phyloP scores from a whole-genome alignment of 2,113 vertebrate genomes.

The Nettapus auritus region DNA sequence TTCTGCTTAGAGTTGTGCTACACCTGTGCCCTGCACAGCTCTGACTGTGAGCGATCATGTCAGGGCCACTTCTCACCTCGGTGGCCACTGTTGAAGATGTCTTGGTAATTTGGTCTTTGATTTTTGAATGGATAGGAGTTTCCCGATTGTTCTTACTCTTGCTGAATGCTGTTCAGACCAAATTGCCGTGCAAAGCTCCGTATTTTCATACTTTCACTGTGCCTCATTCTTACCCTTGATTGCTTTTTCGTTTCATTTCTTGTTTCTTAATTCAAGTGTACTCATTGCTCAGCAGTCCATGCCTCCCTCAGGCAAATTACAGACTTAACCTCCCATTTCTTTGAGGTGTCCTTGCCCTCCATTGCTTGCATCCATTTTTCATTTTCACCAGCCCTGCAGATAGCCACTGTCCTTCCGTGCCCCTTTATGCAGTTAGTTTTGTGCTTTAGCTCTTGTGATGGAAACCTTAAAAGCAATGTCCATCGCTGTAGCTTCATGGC shows the following conservation, averaged over 20 bases:
- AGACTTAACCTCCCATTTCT: constrained; percentile 11
- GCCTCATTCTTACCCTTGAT: constrained; percentile 6
- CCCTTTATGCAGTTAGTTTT: not conserved
- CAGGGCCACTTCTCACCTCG: not conserved
- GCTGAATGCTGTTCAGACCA: not conserved
- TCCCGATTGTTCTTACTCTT: not conserved
- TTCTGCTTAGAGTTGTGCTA: not conserved
- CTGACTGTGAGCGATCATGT: not conserved
- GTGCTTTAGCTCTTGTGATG: not conserved
- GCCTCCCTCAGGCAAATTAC: not conserved
- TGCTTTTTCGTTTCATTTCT: constrained; percentile 34
- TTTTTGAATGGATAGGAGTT: not conserved
- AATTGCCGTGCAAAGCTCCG: not conserved
- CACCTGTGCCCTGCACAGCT: not conserved
- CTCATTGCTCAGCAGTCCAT: constrained; percentile 34
- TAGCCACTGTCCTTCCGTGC: not conserved
- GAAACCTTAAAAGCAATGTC: not conserved
- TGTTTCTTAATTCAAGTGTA: constrained; percentile 34
- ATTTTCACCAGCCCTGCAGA: not conserved
- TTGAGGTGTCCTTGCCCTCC: not conserved
- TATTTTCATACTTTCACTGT: not conserved
- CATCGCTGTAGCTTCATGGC: not conserved
- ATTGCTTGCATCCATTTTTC: not conserved
- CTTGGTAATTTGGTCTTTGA: not conserved
- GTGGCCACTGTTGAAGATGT: not conserved